Evolutionary conservation across 1,140 invertebrate genomes (phyloP), one percentile per base, ranked within the genome.

Genomic region (Cecropterus lyciades): DNA sequence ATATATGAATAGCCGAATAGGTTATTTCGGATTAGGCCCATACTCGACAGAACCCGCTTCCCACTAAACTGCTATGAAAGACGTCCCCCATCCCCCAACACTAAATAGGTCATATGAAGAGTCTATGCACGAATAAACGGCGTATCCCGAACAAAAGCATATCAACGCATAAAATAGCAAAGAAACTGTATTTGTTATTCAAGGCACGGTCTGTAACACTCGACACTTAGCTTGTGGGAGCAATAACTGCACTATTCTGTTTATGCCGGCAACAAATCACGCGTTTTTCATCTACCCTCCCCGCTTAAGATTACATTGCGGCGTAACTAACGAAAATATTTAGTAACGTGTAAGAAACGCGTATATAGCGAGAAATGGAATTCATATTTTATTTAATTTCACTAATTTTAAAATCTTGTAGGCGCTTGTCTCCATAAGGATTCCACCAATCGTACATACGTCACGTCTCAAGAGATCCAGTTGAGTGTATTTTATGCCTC

Each of bases 211-310:
- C 14, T 40, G 17, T 70, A 66, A 71, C 64, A 73, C 72, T 73
- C 70, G 60, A 74, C 72, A 77, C 75, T 77, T 70, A 72, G 64
- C 72, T 67, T 73, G 64, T 67, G 71, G 71, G 53, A 62, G 68
- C 37, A 68, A 70, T 70, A 70, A 70, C 71, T 69, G 65, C 57
- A 70, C 57, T 69, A 67, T 68, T 59, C 51, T 63, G 17, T 68
- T 67, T 57, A 65, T 56, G 49, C 14, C 11, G 51, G 15, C 15
- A 43, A 56, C 46, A 46, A n/a, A 46, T 11, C 52, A 13, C 20
- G 10, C 45, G 24, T 13, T 9, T 40, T 62, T 62, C 17, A n/a
- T 9, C 17, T 37, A 10, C 30, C 8, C 11, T 13, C 30, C 27
- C 46, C 10, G 15, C 0, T 3, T 10, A 13, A 49, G 9, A 8